Percentiles rank a stretch among this genome's conserved stretches.
Evolutionary conservation across 2,797 vertebrate species (phyloP).

Genomic region (Molossus molossus): DNA sequence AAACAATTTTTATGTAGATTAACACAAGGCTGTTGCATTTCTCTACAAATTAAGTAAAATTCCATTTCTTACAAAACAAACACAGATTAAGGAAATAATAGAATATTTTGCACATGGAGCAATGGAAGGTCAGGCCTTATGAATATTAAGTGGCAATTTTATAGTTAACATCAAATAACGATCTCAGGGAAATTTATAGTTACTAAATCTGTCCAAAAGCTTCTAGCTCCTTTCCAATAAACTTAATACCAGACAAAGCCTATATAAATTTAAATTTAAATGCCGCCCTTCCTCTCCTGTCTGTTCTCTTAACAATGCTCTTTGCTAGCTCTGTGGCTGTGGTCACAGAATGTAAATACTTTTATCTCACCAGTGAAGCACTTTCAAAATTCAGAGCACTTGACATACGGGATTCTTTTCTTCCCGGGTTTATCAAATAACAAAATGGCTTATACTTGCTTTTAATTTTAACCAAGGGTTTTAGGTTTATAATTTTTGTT

Average conservation of each 20-base stretch:
- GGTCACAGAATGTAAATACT: constrained; percentile 74
- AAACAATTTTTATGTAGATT: constrained; percentile 65
- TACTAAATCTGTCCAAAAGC: constrained; percentile 66
- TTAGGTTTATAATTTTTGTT: constrained; percentile 53
- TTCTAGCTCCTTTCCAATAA: constrained; percentile 71
- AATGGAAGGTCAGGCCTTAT: constrained; percentile 20
- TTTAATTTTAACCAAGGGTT: constrained; percentile 65
- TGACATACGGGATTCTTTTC: constrained; percentile 58
- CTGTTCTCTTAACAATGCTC: constrained; percentile 33
- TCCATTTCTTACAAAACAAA: constrained; percentile 73
- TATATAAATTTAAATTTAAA: constrained; percentile 78
- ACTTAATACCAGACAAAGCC: constrained; percentile 73
- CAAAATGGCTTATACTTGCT: constrained; percentile 26
- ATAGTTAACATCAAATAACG: constrained; percentile 75
- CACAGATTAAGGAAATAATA: constrained; percentile 73
- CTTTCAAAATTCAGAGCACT: constrained; percentile 75
- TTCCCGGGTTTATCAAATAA: constrained; percentile 63
- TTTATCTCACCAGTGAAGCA: constrained; percentile 69
- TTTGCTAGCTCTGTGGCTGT: constrained; percentile 23
- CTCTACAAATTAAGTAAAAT: constrained; percentile 77
- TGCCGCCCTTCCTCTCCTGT: constrained; percentile 33
- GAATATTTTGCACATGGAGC: constrained; percentile 49
- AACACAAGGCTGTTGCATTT: constrained; percentile 53
- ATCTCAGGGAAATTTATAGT: constrained; percentile 62
- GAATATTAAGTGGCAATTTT: constrained; percentile 77